These are phyloP conservation scores for Ctenoplectra terminalis DNA, from an alignment of 1,140 invertebrate species.

Conservation along the genomic window DNA sequence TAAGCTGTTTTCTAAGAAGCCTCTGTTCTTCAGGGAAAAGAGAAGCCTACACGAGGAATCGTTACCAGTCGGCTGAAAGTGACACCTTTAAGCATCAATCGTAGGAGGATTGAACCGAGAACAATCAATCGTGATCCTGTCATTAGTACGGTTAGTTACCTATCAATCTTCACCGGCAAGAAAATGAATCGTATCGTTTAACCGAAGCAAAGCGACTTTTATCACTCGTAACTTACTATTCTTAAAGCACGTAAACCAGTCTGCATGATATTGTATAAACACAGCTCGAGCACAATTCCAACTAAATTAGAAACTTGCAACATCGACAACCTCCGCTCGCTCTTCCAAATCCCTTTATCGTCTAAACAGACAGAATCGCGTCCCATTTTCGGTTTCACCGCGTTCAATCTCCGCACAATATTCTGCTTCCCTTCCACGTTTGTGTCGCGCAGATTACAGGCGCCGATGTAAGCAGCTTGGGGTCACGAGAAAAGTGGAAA, in stretches of 20 bases:
- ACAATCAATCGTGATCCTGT: slow-evolving; percentile 17
- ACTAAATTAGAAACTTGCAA: not conserved
- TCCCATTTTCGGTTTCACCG: not conserved
- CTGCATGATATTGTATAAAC: too few relatives aligned
- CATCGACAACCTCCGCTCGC: not conserved
- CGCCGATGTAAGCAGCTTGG: not conserved
- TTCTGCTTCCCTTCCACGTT: not conserved
- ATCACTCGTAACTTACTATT: not conserved
- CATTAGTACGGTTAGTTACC: not conserved
- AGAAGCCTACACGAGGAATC: slow-evolving; percentile 16
- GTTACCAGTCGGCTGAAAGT: slow-evolving; percentile 13
- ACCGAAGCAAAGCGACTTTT: not conserved
- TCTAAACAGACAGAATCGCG: not conserved
- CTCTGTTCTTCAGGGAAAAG: not conserved
- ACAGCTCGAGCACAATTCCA: not conserved
- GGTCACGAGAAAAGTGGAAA: not conserved
- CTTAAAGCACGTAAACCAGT: too few relatives aligned
- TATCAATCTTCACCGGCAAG: not conserved
- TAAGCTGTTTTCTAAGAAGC: slow-evolving; percentile 1
- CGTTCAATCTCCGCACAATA: not conserved
- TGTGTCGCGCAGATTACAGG: not conserved
- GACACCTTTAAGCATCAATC: slow-evolving; percentile 22
- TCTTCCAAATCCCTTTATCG: not conserved
- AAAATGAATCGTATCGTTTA: too few relatives aligned
- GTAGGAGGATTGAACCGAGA: not conserved